These are phyloP conservation scores for Aplysina aerophoba DNA, from an alignment of 37 sponge, comb jelly and placozoan genomes.

Conservation along the genomic window DNA sequence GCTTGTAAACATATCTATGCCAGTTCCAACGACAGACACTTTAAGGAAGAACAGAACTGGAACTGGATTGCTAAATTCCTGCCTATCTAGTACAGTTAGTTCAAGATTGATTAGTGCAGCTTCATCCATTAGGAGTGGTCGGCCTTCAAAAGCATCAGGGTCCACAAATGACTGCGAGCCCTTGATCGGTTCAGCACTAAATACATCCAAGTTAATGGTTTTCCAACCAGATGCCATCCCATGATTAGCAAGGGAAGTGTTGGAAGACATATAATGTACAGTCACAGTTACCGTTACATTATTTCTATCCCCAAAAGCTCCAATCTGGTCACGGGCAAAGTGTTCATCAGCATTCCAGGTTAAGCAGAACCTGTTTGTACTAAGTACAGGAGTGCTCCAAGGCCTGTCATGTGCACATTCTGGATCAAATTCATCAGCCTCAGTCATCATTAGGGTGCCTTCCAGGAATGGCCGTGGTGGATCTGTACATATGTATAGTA, in stretches of 20 bases:
- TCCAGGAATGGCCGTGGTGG: too few species aligned
- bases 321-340: neutral
- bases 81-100: neutral
- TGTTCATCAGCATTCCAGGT: neutral
- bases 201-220: neutral
- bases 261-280: neutral
- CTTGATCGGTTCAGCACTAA: too few species aligned
- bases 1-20: slow-evolving; percentile 3
- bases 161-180: too few species aligned
- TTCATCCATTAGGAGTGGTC: neutral
- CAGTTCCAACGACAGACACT: neutral
- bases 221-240: neutral
- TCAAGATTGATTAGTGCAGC: neutral
- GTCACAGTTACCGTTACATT: neutral
- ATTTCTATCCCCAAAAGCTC: neutral
- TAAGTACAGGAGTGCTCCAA: neutral
- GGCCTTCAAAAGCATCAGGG: too few species aligned
- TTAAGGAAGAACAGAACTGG: neutral
- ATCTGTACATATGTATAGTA: too few species aligned
- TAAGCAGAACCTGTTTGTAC: neutral
- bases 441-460: too few species aligned
- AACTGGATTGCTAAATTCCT: neutral
- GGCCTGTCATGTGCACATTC: neutral
- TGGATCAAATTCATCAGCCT: too few species aligned
- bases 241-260: neutral